Percentiles rank a stretch among this genome's conserved stretches.
Evolutionary conservation across 2,888 invertebrate genomes (phyloP).

Genomic region (Opisthograptis luteolata): DNA sequence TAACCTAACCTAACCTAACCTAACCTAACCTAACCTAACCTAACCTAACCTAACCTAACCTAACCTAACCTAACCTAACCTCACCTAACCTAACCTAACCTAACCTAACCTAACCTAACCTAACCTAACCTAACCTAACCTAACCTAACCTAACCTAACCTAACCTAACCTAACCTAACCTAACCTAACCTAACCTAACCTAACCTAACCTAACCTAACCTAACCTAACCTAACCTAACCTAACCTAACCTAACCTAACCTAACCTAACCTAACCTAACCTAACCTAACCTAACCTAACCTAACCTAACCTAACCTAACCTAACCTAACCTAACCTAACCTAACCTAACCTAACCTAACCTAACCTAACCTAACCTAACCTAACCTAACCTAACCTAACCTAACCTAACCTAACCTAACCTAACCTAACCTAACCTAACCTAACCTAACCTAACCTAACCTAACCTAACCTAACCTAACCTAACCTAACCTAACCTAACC

Average conservation of each 20-base stretch:
- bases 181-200: constrained; percentile 33
- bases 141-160: constrained; percentile 35
- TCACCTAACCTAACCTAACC: constrained; percentile 29
- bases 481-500: constrained; percentile 31
- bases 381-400: constrained; percentile 40
- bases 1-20: constrained; percentile 29
- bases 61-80: constrained; percentile 27
- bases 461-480: constrained; percentile 32
- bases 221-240: constrained; percentile 40
- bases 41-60: constrained; percentile 34
- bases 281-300: constrained; percentile 41
- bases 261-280: constrained; percentile 37
- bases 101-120: constrained; percentile 34
- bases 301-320: constrained; percentile 37
- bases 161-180: constrained; percentile 33
- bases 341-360: constrained; percentile 38
- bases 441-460: constrained; percentile 31
- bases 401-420: constrained; percentile 33
- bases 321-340: constrained; percentile 39
- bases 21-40: constrained; percentile 27
- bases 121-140: constrained; percentile 26
- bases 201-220: constrained; percentile 31
- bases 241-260: constrained; percentile 39
- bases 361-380: constrained; percentile 39
- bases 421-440: constrained; percentile 29